Conservation (phyloP, 2,888 invertebrate species). For the Sympetrum striolatum region DNA sequence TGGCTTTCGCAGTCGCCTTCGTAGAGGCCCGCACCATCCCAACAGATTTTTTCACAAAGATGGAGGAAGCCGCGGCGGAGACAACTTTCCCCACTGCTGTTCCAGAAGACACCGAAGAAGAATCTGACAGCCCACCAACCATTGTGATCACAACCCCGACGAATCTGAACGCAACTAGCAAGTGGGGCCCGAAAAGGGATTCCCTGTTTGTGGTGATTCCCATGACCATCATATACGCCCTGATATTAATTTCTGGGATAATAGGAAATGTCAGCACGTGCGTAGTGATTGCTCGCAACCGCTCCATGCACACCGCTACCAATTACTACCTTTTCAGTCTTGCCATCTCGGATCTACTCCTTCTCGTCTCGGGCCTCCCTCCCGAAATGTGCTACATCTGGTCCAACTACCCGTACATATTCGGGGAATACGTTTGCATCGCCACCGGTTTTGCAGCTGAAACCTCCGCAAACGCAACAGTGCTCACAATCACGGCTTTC, state of each 20-base stretch:
- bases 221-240: constrained; percentile 75
- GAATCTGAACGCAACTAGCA: background rate
- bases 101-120: background rate
- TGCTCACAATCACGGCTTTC: constrained; percentile 77
- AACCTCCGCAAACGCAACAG: constrained; percentile 79
- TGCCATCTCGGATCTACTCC: constrained; percentile 81
- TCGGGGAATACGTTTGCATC: constrained; percentile 81
- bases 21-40: too few relatives aligned
- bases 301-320: constrained; percentile 82
- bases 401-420: constrained; percentile 75
- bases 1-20: too few relatives aligned
- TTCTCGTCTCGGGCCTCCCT: constrained; percentile 80
- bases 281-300: constrained; percentile 80
- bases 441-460: constrained; percentile 73
- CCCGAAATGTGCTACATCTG: constrained; percentile 82
- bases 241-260: constrained; percentile 81
- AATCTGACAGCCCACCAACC: background rate
- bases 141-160: background rate
- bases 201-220: constrained; percentile 71
- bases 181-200: constrained; percentile 57
- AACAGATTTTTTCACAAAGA: too few relatives aligned
- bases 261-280: constrained; percentile 86
- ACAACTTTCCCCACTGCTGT: too few relatives aligned
- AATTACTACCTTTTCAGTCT: constrained; percentile 85
- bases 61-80: too few relatives aligned